Percentiles rank a stretch among this genome's conserved stretches.
phyloP scores from a whole-genome alignment of 2,888 invertebrate species.

The Pachymerium ferrugineum region DNA sequence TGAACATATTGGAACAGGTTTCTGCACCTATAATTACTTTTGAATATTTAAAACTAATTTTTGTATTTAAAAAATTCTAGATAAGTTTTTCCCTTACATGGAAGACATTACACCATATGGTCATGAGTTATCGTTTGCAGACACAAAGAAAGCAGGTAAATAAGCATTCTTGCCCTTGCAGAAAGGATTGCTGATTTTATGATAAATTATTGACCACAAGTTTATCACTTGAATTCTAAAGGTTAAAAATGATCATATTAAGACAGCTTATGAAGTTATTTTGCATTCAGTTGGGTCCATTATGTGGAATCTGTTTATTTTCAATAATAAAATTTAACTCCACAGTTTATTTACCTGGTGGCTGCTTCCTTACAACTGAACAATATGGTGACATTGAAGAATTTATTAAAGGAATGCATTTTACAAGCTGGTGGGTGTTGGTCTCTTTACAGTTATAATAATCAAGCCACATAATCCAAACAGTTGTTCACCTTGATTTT shows the following conservation, averaged over 20 bases:
- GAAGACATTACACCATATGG: background rate
- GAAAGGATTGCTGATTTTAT: too few species aligned
- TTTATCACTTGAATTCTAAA: too few species aligned
- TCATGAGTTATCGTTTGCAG: background rate
- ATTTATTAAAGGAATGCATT: slow-evolving; percentile 12
- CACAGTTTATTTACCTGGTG: slow-evolving; percentile 20
- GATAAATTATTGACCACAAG: too few species aligned
- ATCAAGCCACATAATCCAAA: too few species aligned
- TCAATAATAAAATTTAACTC: too few species aligned
- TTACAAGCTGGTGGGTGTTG: background rate
- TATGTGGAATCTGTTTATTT: too few species aligned
- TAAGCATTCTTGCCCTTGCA: too few species aligned
- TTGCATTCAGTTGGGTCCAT: too few species aligned
- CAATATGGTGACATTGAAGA: slow-evolving; percentile 19
- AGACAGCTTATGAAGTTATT: too few species aligned
- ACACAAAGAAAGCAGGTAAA: slow-evolving; percentile 1
- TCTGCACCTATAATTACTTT: background rate
- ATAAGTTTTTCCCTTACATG: background rate
- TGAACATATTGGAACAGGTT: background rate
- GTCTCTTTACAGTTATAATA: background rate
- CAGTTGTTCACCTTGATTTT: background rate
- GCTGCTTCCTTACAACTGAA: slow-evolving; percentile 2
- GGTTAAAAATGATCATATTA: too few species aligned
- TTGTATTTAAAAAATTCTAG: background rate
- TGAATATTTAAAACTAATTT: background rate